Conservation (phyloP, 2,888 invertebrate species). For the Cheiracanthium punctorium region DNA sequence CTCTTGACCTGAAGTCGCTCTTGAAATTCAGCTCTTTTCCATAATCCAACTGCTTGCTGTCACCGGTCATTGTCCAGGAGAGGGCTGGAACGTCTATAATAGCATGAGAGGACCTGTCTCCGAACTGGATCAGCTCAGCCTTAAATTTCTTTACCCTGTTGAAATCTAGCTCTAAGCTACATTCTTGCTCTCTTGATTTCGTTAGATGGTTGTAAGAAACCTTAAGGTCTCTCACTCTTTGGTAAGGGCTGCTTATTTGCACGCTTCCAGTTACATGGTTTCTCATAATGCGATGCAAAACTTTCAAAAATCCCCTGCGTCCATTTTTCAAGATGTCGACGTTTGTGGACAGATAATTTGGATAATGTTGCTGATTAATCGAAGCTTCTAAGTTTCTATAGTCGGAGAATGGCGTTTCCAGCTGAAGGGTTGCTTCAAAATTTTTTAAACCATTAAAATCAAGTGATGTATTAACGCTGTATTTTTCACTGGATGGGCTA, state of each 20-base stretch:
- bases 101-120: constrained; percentile 43
- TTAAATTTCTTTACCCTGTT: constrained; percentile 54
- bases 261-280: constrained; percentile 20
- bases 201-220: constrained; percentile 36
- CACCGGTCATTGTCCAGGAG: constrained; percentile 41
- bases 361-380: constrained; percentile 33
- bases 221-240: constrained; percentile 34
- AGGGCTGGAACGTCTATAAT: constrained; percentile 40
- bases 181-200: constrained; percentile 35
- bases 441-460: neutral
- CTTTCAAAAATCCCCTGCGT: constrained; percentile 37
- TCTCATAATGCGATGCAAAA: constrained; percentile 32
- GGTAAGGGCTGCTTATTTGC: constrained; percentile 42
- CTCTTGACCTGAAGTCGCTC: constrained; percentile 33
- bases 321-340: constrained; percentile 32
- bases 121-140: constrained; percentile 38
- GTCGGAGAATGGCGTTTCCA: constrained; percentile 41
- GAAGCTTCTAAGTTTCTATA: constrained; percentile 35
- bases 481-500: constrained; percentile 32
- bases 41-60: constrained; percentile 23
- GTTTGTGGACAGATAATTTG: constrained; percentile 27
- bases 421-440: constrained; percentile 36
- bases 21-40: constrained; percentile 53
- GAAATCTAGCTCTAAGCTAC: constrained; percentile 46
- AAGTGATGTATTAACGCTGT: constrained; percentile 34